These are phyloP conservation scores for Cydia fagiglandana DNA, from an alignment of 1,140 invertebrate species.

Conservation along the genomic window DNA sequence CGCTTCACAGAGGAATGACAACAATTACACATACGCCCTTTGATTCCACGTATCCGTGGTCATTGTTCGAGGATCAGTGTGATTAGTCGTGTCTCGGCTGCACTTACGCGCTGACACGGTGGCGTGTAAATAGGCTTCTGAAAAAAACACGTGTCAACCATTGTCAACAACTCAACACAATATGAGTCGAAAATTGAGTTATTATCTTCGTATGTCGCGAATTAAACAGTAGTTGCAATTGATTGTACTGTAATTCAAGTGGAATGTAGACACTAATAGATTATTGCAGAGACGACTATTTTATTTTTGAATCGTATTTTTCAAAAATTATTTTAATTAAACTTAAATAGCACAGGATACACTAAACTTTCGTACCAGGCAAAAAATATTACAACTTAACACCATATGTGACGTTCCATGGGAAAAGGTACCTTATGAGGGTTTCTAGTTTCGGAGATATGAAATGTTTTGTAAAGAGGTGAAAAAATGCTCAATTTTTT, in stretches of 20 bases:
- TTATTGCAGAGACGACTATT: background rate
- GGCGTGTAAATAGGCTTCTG: constrained; percentile 24
- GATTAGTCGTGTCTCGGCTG: background rate
- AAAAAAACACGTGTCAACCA: constrained; percentile 19
- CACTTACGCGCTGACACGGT: constrained; percentile 13
- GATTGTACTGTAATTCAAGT: background rate
- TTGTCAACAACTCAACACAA: constrained; percentile 16
- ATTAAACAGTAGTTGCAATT: background rate
- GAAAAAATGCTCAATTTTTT: too few relatives aligned
- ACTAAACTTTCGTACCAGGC: too few relatives aligned
- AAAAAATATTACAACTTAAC: too few relatives aligned
- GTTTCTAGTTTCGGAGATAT: too few relatives aligned
- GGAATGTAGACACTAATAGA: background rate
- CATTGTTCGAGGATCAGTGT: constrained; percentile 24
- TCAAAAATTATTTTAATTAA: too few relatives aligned
- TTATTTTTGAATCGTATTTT: too few relatives aligned
- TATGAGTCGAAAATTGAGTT: background rate
- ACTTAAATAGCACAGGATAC: too few relatives aligned
- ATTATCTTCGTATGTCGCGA: background rate
- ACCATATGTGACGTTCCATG: too few relatives aligned
- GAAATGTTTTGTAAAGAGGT: too few relatives aligned
- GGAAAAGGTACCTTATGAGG: too few relatives aligned
- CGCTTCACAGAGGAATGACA: constrained; percentile 5
- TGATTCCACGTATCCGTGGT: background rate
- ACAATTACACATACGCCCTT: constrained; percentile 26